Evolutionary conservation across 2,113 vertebrate species (phyloP).

Genomic region (Sphaerodactylus townsendi): DNA sequence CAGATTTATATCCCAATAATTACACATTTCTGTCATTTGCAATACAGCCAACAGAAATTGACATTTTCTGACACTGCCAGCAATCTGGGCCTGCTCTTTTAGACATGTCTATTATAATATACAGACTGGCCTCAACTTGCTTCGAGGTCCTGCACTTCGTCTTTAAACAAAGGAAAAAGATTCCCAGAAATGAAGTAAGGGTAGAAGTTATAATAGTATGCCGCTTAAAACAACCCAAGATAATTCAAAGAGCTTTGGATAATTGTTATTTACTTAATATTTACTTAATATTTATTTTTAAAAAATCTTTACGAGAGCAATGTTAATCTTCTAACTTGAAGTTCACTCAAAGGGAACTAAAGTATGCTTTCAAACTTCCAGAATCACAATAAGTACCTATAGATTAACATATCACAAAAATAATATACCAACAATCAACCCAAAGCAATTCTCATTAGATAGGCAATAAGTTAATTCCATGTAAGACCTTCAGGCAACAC

Average conservation of each 20-base stretch:
- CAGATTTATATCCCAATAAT: conserved; percentile 15
- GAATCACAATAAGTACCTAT: too few relatives aligned
- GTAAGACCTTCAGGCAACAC: too few relatives aligned
- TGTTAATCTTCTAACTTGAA: too few relatives aligned
- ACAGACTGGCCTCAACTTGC: neutral
- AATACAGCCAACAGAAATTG: neutral
- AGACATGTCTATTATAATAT: neutral
- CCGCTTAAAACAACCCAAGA: neutral
- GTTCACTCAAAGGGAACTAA: too few relatives aligned
- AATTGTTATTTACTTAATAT: neutral
- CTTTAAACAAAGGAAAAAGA: neutral
- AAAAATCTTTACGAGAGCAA: too few relatives aligned
- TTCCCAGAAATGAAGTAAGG: neutral
- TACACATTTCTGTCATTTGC: neutral
- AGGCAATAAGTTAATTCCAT: too few relatives aligned
- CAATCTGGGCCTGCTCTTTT: neutral
- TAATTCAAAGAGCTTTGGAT: neutral
- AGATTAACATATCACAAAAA: too few relatives aligned
- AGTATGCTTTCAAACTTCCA: too few relatives aligned
- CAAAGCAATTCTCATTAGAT: too few relatives aligned
- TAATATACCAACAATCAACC: too few relatives aligned
- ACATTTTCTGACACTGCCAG: neutral
- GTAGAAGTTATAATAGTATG: neutral
- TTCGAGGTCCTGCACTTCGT: neutral
- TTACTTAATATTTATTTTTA: too few relatives aligned